A percentile compares a stretch with the other conserved stretches of the same genome.
These are phyloP conservation scores for Drosophila parvula DNA, from an alignment of 1,140 invertebrate genomes.

Conservation along the genomic window DNA sequence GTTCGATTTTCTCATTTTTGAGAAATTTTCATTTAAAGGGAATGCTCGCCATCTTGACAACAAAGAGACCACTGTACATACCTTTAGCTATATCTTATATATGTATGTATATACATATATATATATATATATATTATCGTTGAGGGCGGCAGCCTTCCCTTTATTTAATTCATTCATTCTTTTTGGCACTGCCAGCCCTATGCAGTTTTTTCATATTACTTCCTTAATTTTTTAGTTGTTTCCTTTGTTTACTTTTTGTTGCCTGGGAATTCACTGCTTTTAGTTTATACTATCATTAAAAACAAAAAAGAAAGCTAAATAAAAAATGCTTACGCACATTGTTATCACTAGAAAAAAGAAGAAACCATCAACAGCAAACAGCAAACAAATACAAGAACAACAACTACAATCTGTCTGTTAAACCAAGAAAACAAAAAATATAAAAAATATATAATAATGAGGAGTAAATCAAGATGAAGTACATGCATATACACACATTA, in stretches of 20 bases:
- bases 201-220: constrained; percentile 5
- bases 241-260: constrained; percentile 10
- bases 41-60: constrained; percentile 12
- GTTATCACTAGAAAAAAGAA: constrained; percentile 54
- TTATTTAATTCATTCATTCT: constrained; percentile 19
- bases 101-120: too few species aligned
- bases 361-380: constrained; percentile 17
- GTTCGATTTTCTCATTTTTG: constrained; percentile 3
- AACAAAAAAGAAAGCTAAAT: constrained; percentile 36
- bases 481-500: constrained; percentile 39
- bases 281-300: constrained; percentile 34
- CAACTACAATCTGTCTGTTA: constrained; percentile 46
- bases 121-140: constrained; percentile 8
- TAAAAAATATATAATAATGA: constrained; percentile 48
- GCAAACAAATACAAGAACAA: constrained; percentile 33
- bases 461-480: constrained; percentile 35
- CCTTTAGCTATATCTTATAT: constrained; percentile 35
- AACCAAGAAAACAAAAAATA: constrained; percentile 24
- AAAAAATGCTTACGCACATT: constrained; percentile 50
- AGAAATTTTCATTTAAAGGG: constrained; percentile 25
- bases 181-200: constrained; percentile 39
- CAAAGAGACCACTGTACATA: constrained; percentile 39
- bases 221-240: constrained; percentile 28
- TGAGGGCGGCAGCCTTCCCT: constrained; percentile 9
- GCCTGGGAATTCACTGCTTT: constrained; percentile 18